phyloP scores from a whole-genome alignment of 2,888 invertebrate species.

The Chaetoderma sp. region DNA sequence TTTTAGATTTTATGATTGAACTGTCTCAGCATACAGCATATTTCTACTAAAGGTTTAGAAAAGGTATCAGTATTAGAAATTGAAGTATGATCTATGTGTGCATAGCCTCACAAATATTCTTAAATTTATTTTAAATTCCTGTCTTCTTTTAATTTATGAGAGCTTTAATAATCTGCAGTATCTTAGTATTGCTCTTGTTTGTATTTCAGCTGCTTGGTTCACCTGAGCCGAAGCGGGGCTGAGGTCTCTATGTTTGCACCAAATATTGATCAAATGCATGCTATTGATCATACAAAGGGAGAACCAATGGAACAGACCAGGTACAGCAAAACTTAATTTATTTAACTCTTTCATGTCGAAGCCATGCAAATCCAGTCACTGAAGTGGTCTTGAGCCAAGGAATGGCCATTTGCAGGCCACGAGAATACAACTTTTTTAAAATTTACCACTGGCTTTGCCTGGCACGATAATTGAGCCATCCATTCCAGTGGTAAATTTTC shows the following conservation, averaged over 20 bases:
- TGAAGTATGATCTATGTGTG: background rate
- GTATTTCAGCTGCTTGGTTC: slow-evolving; percentile 59
- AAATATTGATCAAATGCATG: slow-evolving; percentile 70
- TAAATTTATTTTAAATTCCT: background rate
- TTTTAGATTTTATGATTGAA: too few species aligned
- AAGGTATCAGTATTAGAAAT: too few species aligned
- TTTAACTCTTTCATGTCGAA: background rate
- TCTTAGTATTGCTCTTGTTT: background rate
- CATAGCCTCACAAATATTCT: background rate
- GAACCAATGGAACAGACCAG: slow-evolving; percentile 52
- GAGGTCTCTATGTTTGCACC: slow-evolving; percentile 71
- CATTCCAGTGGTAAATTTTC: too few species aligned
- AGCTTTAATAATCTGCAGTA: background rate
- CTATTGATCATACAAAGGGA: slow-evolving; percentile 71
- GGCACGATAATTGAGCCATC: too few species aligned
- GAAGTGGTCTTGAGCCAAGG: too few species aligned
- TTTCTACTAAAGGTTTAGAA: too few species aligned
- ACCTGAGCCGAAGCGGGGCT: slow-evolving; percentile 69
- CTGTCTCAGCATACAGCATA: too few species aligned
- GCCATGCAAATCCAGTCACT: too few species aligned
- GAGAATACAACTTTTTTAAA: background rate
- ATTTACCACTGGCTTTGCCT: too few species aligned
- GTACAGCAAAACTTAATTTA: too few species aligned
- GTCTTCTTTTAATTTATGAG: background rate
- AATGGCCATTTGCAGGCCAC: background rate